Evolutionary conservation across 2,888 invertebrate genomes (phyloP).

Genomic region (Tachina fera): DNA sequence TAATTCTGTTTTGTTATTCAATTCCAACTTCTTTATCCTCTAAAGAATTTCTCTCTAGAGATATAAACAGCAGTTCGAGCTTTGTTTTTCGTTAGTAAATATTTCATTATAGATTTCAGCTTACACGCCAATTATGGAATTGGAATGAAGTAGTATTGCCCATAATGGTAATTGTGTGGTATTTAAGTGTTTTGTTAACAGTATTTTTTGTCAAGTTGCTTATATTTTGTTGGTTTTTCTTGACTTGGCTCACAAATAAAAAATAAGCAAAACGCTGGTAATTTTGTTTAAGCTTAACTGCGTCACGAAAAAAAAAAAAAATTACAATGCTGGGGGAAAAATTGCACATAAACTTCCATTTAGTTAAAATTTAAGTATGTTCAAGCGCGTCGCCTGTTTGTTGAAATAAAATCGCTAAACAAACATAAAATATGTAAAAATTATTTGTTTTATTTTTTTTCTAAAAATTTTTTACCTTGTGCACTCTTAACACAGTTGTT

Average conservation of each 20-base stretch:
- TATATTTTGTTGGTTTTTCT: constrained; percentile 14
- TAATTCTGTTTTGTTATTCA: constrained; percentile 22
- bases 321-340: background rate
- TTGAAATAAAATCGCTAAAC: constrained; percentile 12
- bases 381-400: constrained; percentile 14
- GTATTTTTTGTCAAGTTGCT: background rate
- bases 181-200: constrained; percentile 68
- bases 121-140: constrained; percentile 56
- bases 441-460: background rate
- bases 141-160: constrained; percentile 64
- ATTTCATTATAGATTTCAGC: constrained; percentile 43
- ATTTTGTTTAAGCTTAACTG: constrained; percentile 11
- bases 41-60: constrained; percentile 65
- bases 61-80: constrained; percentile 16
- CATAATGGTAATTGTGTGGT: constrained; percentile 63
- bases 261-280: constrained; percentile 23
- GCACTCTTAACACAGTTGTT: background rate
- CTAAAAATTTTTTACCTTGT: constrained; percentile 1
- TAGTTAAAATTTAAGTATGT: constrained; percentile 35
- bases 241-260: constrained; percentile 15
- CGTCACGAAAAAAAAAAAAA: constrained; percentile 7
- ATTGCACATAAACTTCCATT: constrained; percentile 30
- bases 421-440: constrained; percentile 39
- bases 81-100: constrained; percentile 28
- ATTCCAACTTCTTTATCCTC: constrained; percentile 53